Evolutionary conservation across 2,888 invertebrate species (phyloP).

Genomic region (Ephialtes manifestator): DNA sequence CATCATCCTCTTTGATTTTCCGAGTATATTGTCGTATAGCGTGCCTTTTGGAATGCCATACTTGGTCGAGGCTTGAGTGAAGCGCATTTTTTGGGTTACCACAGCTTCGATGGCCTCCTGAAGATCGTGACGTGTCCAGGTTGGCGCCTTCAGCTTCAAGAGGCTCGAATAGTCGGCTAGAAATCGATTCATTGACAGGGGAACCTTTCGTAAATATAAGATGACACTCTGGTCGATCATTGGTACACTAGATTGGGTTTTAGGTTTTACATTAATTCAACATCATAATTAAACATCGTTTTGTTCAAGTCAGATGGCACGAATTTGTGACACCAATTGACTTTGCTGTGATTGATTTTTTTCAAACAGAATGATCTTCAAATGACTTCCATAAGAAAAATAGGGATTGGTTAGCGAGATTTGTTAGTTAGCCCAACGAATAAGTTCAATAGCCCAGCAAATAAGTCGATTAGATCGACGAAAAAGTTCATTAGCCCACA

Average conservation of each 20-base stretch:
- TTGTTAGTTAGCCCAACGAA: too few species aligned
- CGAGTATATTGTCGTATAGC: slow-evolving; percentile 92
- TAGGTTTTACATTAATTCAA: neutral
- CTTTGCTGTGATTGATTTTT: neutral
- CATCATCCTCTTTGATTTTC: slow-evolving; percentile 92
- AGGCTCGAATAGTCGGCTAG: slow-evolving; percentile 88
- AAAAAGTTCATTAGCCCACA: too few species aligned
- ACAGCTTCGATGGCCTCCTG: slow-evolving; percentile 92
- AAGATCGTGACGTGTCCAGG: slow-evolving; percentile 91
- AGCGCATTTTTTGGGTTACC: slow-evolving; percentile 92
- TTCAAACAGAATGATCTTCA: neutral
- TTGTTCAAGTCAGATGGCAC: neutral
- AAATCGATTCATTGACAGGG: slow-evolving; percentile 78
- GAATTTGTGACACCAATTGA: neutral
- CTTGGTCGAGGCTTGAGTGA: slow-evolving; percentile 91
- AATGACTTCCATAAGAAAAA: too few species aligned
- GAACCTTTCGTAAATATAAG: slow-evolving; percentile 52
- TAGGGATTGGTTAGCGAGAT: too few species aligned
- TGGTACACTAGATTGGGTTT: neutral
- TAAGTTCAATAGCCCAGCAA: too few species aligned
- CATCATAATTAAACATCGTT: slow-evolving; percentile 32
- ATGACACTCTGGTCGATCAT: slow-evolving; percentile 41
- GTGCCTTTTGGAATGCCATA: slow-evolving; percentile 93
- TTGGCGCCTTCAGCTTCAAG: slow-evolving; percentile 91
- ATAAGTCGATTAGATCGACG: too few species aligned